Percentiles rank a stretch among this genome's conserved stretches.
These are phyloP conservation scores for Urocitellus parryii DNA, from an alignment of 2,113 vertebrate genomes.

Conservation along the genomic window DNA sequence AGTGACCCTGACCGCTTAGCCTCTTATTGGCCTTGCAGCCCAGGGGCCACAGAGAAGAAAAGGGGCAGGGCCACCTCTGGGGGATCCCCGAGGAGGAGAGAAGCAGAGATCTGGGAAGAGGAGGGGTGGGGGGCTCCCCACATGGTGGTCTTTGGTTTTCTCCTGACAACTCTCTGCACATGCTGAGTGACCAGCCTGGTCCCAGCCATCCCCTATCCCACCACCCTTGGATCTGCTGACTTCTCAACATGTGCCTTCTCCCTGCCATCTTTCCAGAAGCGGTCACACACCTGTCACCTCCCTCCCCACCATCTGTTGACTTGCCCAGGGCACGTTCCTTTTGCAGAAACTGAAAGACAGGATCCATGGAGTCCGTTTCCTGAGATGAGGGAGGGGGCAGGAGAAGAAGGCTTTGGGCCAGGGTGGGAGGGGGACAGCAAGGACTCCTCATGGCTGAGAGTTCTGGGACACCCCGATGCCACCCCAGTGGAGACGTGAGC, in stretches of 20 bases:
- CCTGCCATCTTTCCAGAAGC: not conserved
- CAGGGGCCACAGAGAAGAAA: too few species aligned
- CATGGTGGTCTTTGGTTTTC: not conserved
- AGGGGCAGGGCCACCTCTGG: not conserved
- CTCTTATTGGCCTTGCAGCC: not conserved
- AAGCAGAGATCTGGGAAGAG: not conserved
- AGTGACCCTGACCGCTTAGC: not conserved
- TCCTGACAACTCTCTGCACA: too few species aligned
- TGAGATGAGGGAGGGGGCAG: not conserved
- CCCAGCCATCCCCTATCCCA: not conserved
- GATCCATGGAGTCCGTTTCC: not conserved
- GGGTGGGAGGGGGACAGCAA: too few species aligned
- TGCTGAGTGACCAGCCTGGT: not conserved
- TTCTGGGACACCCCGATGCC: not conserved
- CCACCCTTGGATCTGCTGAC: too few species aligned
- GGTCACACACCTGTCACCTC: not conserved
- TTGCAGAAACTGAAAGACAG: not conserved
- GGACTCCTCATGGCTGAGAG: not conserved
- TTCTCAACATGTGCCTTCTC: not conserved
- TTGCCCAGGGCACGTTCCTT: not conserved
- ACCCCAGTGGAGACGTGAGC: too few species aligned
- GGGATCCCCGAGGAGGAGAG: not conserved
- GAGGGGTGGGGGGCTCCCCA: rapidly evolving
- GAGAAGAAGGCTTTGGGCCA: not conserved
- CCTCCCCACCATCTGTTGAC: not conserved